These are phyloP conservation scores for Zapornia atra DNA, from an alignment of 2,113 vertebrate species.

Conservation along the genomic window DNA sequence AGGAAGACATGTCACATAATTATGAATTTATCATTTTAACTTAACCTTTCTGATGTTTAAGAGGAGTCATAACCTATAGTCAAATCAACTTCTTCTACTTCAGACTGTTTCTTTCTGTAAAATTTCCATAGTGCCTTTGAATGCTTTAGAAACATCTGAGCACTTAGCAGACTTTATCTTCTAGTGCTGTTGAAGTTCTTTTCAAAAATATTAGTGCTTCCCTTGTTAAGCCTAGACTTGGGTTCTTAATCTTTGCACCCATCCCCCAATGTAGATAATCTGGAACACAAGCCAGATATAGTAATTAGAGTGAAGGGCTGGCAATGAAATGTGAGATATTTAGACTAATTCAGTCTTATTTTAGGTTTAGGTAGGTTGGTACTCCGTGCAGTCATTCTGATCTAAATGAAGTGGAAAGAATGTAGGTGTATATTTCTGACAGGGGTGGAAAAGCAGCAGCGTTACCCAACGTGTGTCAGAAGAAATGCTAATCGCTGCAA, in stretches of 20 bases:
- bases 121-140: neutral
- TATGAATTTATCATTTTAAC: neutral
- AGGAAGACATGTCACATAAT: neutral
- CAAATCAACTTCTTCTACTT: neutral
- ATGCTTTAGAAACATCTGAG: neutral
- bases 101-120: neutral
- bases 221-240: neutral
- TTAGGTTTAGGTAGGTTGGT: constrained; percentile 13
- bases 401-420: constrained; percentile 17
- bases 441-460: neutral
- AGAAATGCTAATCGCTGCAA: neutral
- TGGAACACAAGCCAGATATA: neutral
- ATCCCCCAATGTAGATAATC: neutral
- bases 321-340: neutral
- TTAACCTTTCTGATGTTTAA: neutral
- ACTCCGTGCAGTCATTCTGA: neutral
- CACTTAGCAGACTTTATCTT: neutral
- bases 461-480: neutral
- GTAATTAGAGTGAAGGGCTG: neutral
- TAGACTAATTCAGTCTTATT: neutral
- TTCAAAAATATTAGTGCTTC: neutral
- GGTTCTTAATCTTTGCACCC: neutral
- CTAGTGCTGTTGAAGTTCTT: neutral
- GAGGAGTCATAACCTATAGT: neutral
- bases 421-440: neutral